Evolutionary conservation across 2,797 vertebrate species (phyloP).

Genomic region (Sebastes nivosus): DNA sequence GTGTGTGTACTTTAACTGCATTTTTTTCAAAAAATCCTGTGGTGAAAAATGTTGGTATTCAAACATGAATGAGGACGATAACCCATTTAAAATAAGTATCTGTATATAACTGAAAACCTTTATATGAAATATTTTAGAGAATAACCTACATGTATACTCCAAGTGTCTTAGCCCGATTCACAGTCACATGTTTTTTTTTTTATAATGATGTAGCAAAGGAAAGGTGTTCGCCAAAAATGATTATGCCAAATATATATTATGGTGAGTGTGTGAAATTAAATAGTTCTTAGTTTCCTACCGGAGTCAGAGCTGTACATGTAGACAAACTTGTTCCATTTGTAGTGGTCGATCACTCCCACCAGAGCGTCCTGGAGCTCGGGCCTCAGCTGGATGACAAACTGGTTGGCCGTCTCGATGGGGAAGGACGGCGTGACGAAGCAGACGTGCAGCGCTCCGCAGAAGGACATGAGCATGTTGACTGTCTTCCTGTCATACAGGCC

Average conservation of each 20-base stretch:
- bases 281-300: constrained; percentile 74
- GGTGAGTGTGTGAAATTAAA: background rate
- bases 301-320: constrained; percentile 98
- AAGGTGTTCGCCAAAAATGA: background rate
- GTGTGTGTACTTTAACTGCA: background rate
- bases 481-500: constrained; percentile 97
- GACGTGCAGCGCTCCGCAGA: constrained; percentile 96
- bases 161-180: background rate
- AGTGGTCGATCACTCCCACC: constrained; percentile 95
- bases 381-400: constrained; percentile 98
- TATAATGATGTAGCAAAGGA: background rate
- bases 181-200: background rate
- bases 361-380: constrained; percentile 96
- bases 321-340: constrained; percentile 97
- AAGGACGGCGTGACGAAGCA: constrained; percentile 98
- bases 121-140: background rate
- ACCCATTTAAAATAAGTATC: background rate
- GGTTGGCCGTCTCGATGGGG: constrained; percentile 96
- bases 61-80: background rate
- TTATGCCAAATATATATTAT: background rate
- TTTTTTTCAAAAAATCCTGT: background rate
- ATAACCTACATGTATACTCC: background rate
- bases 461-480: constrained; percentile 99
- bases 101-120: background rate
- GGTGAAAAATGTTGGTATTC: background rate